Percentiles rank a stretch among this genome's conserved stretches.
Evolutionary conservation across 2,888 invertebrate species (phyloP).

Genomic region (Melanargia galathea): DNA sequence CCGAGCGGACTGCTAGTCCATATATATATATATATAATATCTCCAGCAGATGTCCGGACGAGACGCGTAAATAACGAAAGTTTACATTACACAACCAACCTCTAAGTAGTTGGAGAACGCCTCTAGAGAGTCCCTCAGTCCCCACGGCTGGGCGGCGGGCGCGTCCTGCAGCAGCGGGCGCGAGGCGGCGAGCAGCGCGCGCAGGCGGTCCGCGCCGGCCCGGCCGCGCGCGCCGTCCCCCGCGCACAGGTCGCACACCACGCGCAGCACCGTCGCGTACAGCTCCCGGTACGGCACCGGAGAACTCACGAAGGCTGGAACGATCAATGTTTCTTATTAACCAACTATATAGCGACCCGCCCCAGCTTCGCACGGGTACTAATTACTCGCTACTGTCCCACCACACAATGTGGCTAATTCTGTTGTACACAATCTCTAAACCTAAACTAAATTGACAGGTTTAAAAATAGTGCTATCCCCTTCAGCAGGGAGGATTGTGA

Average conservation of each 20-base stretch:
- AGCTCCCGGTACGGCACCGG: conserved; percentile 72
- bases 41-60: neutral
- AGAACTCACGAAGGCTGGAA: conserved; percentile 65
- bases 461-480: too few species aligned
- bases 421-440: too few species aligned
- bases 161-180: neutral
- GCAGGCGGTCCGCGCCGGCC: conserved; percentile 40
- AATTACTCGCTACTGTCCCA: too few species aligned
- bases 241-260: conserved; percentile 55
- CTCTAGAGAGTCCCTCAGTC: conserved; percentile 78
- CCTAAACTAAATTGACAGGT: too few species aligned
- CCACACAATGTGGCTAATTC: too few species aligned
- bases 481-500: too few species aligned
- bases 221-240: conserved; percentile 41
- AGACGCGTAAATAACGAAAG: conserved; percentile 17
- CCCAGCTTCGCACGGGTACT: too few species aligned
- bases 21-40: too few species aligned
- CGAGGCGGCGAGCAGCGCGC: conserved; percentile 20
- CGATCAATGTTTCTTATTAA: neutral
- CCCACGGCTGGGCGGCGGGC: conserved; percentile 55
- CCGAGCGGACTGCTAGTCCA: too few species aligned
- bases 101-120: conserved; percentile 83
- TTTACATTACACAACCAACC: conserved; percentile 64
- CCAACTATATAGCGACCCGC: too few species aligned
- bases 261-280: conserved; percentile 54